Percentiles rank a stretch among this genome's conserved stretches.
Conservation (phyloP, 2,113 vertebrate genomes). For the Pandion haliaetus region DNA sequence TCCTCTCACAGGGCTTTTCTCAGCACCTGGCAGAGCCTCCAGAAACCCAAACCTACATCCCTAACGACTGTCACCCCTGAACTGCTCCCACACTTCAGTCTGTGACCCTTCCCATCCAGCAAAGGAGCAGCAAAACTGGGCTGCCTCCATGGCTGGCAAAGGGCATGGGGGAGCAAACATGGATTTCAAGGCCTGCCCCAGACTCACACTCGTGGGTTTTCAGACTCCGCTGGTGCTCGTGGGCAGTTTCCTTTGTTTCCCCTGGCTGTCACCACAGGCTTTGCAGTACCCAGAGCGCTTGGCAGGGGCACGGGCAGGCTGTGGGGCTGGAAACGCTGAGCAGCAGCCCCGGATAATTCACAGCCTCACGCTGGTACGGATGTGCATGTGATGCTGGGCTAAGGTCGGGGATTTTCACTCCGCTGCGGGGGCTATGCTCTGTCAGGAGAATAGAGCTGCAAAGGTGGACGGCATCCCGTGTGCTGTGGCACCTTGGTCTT, state of each 20-base stretch:
- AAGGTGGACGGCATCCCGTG: accelerated
- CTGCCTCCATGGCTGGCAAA: background rate
- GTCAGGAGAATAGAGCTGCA: background rate
- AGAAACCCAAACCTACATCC: background rate
- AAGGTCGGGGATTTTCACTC: background rate
- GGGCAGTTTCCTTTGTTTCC: background rate
- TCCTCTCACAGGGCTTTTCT: background rate
- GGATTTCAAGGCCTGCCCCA: background rate
- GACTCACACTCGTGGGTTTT: background rate
- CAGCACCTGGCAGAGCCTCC: background rate
- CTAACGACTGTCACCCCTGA: background rate
- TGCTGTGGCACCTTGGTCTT: background rate
- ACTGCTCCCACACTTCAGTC: background rate
- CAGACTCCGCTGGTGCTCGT: background rate
- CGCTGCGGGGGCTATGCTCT: accelerated
- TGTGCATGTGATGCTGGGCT: background rate
- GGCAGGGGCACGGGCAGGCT: too few relatives aligned
- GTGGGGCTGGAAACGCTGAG: background rate
- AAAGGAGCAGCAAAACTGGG: background rate
- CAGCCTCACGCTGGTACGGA: background rate
- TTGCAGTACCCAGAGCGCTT: background rate
- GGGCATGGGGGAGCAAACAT: background rate
- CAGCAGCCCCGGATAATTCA: background rate
- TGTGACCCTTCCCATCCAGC: background rate
- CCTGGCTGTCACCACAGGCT: background rate